Evolutionary conservation across 2,888 invertebrate species (phyloP).

Genomic region (Cosmorhoe ocellata): DNA sequence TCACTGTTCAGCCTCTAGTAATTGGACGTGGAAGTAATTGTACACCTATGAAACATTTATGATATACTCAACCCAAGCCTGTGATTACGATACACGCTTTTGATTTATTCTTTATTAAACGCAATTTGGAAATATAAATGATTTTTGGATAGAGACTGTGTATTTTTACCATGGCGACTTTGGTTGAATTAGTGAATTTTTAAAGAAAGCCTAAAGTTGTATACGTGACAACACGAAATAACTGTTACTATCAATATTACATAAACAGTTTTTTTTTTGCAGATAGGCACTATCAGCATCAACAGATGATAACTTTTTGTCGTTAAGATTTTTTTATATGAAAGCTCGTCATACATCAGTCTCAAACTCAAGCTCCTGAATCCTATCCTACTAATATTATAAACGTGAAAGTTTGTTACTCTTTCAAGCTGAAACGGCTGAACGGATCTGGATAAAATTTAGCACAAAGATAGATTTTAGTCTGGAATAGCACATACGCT

Average conservation of each 20-base stretch:
- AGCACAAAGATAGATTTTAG: too few relatives aligned
- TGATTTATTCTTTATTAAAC: conserved; percentile 70
- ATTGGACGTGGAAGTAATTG: conserved; percentile 67
- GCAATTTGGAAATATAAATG: conserved; percentile 64
- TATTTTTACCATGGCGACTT: background rate
- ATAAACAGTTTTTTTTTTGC: conserved; percentile 21
- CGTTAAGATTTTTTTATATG: too few relatives aligned
- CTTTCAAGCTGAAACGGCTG: too few relatives aligned
- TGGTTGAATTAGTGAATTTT: conserved; percentile 2
- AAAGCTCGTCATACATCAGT: too few relatives aligned
- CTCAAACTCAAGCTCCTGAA: too few relatives aligned
- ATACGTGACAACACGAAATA: conserved; percentile 12
- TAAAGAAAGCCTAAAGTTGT: conserved; percentile 11
- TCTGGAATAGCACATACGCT: too few relatives aligned
- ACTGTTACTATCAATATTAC: conserved; percentile 25
- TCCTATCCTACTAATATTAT: too few relatives aligned
- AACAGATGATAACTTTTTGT: too few relatives aligned
- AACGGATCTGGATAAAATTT: too few relatives aligned
- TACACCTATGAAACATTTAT: conserved; percentile 65
- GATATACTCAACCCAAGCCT: conserved; percentile 56
- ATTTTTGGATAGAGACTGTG: conserved; percentile 37
- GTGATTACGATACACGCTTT: conserved; percentile 62
- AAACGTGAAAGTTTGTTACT: too few relatives aligned
- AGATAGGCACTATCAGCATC: too few relatives aligned
- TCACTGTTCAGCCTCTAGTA: conserved; percentile 54